phyloP scores from a whole-genome alignment of 2,888 invertebrate genomes.

The Sipha maydis region DNA sequence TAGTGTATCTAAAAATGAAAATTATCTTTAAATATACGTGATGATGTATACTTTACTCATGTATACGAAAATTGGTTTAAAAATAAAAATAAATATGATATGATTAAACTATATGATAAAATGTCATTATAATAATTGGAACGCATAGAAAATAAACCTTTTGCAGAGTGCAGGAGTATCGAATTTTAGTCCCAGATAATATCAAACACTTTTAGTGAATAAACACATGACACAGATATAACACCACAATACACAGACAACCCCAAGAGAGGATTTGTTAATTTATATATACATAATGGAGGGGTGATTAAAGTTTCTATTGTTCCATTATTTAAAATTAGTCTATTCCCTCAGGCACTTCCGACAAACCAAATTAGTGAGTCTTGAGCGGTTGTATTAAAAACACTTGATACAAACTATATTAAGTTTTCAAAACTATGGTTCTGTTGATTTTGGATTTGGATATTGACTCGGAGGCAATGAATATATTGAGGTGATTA shows the following conservation, averaged over 20 bases:
- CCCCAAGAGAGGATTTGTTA: constrained; percentile 36
- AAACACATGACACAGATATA: background rate
- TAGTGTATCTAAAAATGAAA: too few species aligned
- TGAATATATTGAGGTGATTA: too few species aligned
- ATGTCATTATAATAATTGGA: background rate
- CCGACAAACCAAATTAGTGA: constrained; percentile 15
- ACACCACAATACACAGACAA: background rate
- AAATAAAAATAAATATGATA: too few species aligned
- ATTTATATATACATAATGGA: background rate
- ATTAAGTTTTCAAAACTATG: background rate
- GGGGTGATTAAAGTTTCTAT: constrained; percentile 38
- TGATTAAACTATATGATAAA: background rate
- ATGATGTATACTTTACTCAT: too few species aligned
- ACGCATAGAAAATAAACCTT: background rate
- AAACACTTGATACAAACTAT: background rate
- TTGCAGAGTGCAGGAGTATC: background rate
- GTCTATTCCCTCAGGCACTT: constrained; percentile 17
- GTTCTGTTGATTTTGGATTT: background rate
- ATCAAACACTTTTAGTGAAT: constrained; percentile 47
- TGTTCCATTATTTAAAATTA: constrained; percentile 42
- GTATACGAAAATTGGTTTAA: too few species aligned
- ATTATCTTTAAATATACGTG: too few species aligned
- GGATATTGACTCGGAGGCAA: too few species aligned
- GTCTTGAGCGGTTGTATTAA: constrained; percentile 15
- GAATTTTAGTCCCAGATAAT: constrained; percentile 21